Evolutionary conservation across 2,888 invertebrate genomes (phyloP), one percentile per base, ranked within the genome.

Genomic region (Cantharis nigra): DNA sequence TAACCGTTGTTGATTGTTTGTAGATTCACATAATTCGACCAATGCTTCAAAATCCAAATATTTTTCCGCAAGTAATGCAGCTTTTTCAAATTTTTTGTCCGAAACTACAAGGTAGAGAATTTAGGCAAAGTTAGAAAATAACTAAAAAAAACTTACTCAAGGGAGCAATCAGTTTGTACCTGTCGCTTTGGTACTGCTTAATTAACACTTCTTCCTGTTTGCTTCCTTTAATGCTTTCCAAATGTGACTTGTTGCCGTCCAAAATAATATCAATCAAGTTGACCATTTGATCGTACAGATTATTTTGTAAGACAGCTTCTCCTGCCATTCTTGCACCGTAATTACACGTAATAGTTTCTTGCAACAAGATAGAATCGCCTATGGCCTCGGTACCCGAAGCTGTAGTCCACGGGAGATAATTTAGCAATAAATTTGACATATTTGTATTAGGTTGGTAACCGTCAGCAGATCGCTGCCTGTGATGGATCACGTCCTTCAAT

Each of bases 21-120:
- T 93, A 69, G 90, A 88, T 85, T 97, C 95, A 86, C 97, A 98
- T 82, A 97, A 92, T 81, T 93, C 90, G 49, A 97, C 92, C 69
- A 98, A 89, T 65, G 94, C 92, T 82, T 94, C 94, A 85, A 96
- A 97, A 88, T 98, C 97, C 64, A 92, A 90, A 89, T 96, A 98
- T 88, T 97, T 97, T 89, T 98, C 98, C 0, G 96, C 97, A 67
- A 98, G 88, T 82, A 93, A 92, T 0, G 94, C 93, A 9, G 97
- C 97, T 76, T 94, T 92, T 85, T 97, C 96, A 82, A 91, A 93
- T 85, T 96, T 94, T 3, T 92, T 92, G 81, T 94, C 93, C 28
- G 93, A 92, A 80, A 97, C 95, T 95, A 87, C 14, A 18, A 33
- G 63, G 63, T 69, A 78, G 20, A 9, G 9, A 9, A 23, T 33